phyloP scores from a whole-genome alignment of 2,888 invertebrate species.

The Leptopilina syphax region DNA sequence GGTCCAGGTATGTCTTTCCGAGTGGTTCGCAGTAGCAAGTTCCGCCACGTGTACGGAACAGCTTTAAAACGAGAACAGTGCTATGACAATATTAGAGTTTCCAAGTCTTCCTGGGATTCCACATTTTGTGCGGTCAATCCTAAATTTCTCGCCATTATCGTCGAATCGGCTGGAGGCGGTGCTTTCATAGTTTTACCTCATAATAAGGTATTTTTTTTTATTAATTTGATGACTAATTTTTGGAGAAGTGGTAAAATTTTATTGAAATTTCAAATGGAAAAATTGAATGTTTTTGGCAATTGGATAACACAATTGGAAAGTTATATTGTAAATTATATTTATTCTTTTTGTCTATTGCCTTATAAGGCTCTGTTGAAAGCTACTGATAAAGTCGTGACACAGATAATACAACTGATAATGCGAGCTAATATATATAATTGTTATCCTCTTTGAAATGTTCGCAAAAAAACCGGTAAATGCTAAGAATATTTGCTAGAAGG shows the following conservation, averaged over 20 bases:
- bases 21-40: slow-evolving; percentile 97
- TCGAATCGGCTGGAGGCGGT: slow-evolving; percentile 97
- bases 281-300: too few relatives aligned
- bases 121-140: slow-evolving; percentile 99
- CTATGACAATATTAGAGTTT: slow-evolving; percentile 97
- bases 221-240: too few relatives aligned
- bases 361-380: slow-evolving; percentile 16
- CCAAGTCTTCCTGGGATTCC: slow-evolving; percentile 98
- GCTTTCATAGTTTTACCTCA: slow-evolving; percentile 96
- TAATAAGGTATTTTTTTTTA: slow-evolving; percentile 84
- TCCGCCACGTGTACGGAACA: slow-evolving; percentile 96
- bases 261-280: neutral
- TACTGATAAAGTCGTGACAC: slow-evolving; percentile 24
- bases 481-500: too few relatives aligned
- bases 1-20: slow-evolving; percentile 89
- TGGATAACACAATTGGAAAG: too few relatives aligned
- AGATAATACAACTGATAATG: slow-evolving; percentile 37
- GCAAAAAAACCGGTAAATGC: neutral
- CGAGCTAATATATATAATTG: slow-evolving; percentile 13
- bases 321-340: neutral
- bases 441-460: slow-evolving; percentile 15
- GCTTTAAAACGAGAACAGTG: slow-evolving; percentile 96
- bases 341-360: slow-evolving; percentile 38
- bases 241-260: too few relatives aligned
- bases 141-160: slow-evolving; percentile 97